phyloP scores from a whole-genome alignment of 2,888 invertebrate genomes.

The Apamea crenata region DNA sequence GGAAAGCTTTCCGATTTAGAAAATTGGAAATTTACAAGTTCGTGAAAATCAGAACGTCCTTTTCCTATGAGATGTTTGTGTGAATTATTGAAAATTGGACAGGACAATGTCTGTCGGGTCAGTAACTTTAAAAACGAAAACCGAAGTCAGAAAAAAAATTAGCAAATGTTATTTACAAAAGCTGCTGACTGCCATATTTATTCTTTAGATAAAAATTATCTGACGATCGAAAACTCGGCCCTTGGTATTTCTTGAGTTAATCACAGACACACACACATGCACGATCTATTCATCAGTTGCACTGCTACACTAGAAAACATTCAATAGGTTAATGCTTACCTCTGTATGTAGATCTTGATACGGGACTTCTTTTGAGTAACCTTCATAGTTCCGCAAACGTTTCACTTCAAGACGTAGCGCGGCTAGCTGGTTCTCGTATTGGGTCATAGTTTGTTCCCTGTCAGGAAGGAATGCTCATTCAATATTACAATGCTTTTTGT shows the following conservation, averaged over 20 bases:
- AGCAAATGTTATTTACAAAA: background rate
- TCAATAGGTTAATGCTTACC: slow-evolving; percentile 60
- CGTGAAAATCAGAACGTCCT: background rate
- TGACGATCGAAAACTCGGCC: background rate
- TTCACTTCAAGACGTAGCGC: slow-evolving; percentile 82
- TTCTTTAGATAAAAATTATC: background rate
- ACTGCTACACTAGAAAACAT: background rate
- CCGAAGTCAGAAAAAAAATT: background rate
- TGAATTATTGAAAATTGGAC: background rate
- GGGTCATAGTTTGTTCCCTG: slow-evolving; percentile 83
- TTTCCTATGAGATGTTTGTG: background rate
- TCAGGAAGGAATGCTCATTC: background rate
- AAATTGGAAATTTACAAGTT: background rate
- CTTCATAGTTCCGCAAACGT: slow-evolving; percentile 81
- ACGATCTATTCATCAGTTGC: background rate
- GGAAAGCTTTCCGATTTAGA: background rate
- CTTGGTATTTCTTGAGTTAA: background rate
- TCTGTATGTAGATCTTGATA: slow-evolving; percentile 83
- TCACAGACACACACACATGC: background rate
- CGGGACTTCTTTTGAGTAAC: slow-evolving; percentile 80
- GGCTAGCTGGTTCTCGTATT: slow-evolving; percentile 82
- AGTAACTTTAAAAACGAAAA: background rate
- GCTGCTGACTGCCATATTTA: background rate
- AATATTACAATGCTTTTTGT: slow-evolving; percentile 5
- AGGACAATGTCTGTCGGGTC: background rate